A percentile compares a stretch with the other conserved stretches of the same genome.
Evolutionary conservation across 2,888 invertebrate genomes (phyloP).

Genomic region (Eledona agricola): DNA sequence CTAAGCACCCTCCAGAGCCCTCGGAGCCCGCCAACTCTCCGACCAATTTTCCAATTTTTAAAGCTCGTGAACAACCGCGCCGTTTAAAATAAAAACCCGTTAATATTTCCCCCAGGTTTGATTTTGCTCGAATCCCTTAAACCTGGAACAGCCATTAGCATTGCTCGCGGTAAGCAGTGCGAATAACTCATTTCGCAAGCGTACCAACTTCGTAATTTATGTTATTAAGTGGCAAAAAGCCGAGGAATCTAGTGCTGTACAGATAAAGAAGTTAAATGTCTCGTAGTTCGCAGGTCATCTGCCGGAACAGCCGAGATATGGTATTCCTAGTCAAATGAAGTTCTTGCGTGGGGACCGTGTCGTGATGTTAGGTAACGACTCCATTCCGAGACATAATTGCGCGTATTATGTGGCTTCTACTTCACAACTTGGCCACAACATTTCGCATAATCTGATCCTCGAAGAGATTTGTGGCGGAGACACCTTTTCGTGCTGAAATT

Average conservation of each 20-base stretch:
- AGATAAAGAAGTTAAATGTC: slow-evolving; percentile 55
- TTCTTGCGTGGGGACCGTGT: slow-evolving; percentile 23
- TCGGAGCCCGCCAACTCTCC: too few species aligned
- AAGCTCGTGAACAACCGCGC: too few species aligned
- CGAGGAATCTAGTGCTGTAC: slow-evolving; percentile 48
- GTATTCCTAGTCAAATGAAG: slow-evolving; percentile 32
- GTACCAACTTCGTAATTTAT: slow-evolving; percentile 49
- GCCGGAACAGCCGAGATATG: slow-evolving; percentile 36
- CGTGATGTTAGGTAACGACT: slow-evolving; percentile 27
- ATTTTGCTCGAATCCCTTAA: background rate
- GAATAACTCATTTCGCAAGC: slow-evolving; percentile 44
- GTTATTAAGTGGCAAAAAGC: slow-evolving; percentile 53
- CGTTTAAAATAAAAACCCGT: too few species aligned
- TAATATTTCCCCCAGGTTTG: too few species aligned
- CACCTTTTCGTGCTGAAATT: too few species aligned
- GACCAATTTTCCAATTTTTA: too few species aligned
- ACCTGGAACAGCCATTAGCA: slow-evolving; percentile 14
- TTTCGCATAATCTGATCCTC: slow-evolving; percentile 25
- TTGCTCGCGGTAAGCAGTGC: slow-evolving; percentile 1
- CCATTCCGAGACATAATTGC: slow-evolving; percentile 27
- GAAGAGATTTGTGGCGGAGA: slow-evolving; percentile 24
- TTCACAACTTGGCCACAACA: slow-evolving; percentile 13
- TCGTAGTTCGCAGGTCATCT: slow-evolving; percentile 45
- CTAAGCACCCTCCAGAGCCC: too few species aligned
- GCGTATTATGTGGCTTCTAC: slow-evolving; percentile 31